Conservation (phyloP, 2,113 vertebrate species). For the Rissa tridactyla region DNA sequence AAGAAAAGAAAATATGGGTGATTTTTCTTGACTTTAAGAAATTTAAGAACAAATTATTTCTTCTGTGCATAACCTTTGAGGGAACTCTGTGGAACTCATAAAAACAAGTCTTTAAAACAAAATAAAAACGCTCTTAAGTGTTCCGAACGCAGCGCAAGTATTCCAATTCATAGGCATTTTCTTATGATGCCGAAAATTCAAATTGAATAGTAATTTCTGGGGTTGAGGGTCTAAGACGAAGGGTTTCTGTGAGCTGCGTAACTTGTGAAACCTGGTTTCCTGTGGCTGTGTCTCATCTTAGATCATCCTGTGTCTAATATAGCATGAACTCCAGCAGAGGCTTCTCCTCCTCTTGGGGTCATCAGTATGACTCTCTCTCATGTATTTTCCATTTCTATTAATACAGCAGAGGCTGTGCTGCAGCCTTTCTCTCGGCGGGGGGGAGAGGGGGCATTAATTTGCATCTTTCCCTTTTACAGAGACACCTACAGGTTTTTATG, state of each 20-base stretch:
- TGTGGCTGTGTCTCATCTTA: background rate
- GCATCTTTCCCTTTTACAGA: background rate
- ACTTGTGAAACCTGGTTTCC: background rate
- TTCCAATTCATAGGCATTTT: background rate
- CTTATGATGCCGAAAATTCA: background rate
- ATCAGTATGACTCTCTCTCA: background rate
- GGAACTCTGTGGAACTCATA: background rate
- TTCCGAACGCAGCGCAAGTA: background rate
- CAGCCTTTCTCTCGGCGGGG: background rate
- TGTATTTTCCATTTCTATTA: background rate
- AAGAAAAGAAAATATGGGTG: background rate
- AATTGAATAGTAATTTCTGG: background rate
- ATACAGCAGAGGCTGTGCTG: background rate
- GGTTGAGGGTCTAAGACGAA: background rate
- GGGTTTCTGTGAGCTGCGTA: background rate
- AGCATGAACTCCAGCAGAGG: background rate
- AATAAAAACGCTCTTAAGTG: background rate
- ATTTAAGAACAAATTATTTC: background rate
- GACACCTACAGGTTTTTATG: background rate
- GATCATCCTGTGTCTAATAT: background rate
- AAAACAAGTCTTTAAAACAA: background rate
- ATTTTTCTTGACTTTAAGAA: background rate
- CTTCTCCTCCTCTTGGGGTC: background rate
- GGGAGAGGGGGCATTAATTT: accelerated
- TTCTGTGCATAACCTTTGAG: background rate